A percentile compares a stretch with the other conserved stretches of the same genome.
phyloP scores from a whole-genome alignment of 2,797 vertebrate species.

The Rhinichthys osculus region DNA sequence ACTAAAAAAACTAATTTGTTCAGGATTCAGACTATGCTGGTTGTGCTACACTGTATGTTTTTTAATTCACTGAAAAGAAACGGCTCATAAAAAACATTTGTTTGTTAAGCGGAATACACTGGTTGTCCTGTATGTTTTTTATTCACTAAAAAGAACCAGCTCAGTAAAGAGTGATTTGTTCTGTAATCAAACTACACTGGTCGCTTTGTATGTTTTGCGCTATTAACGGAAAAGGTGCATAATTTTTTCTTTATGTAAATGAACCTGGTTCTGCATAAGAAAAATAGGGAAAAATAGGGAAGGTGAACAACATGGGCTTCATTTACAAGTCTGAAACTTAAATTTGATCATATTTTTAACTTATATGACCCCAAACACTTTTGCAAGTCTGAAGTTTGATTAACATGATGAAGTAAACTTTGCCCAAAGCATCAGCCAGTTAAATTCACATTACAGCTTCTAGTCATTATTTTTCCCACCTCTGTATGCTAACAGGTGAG shows the following conservation, averaged over 20 bases:
- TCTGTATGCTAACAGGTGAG: conserved; percentile 25
- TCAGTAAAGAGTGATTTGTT: neutral
- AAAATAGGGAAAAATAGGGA: neutral
- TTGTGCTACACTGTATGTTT: neutral
- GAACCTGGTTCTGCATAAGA: neutral
- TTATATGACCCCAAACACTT: neutral
- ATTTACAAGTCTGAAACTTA: neutral
- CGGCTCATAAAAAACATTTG: no score
- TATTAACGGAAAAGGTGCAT: neutral
- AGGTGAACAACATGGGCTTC: neutral
- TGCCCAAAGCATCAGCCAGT: neutral
- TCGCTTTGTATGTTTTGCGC: neutral
- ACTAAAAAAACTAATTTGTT: neutral
- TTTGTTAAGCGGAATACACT: no score
- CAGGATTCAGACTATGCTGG: neutral
- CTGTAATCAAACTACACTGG: neutral
- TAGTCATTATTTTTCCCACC: conserved; percentile 19
- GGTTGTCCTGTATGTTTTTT: no score
- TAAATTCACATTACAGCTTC: conserved; percentile 29
- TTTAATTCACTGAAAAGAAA: neutral
- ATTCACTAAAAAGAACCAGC: no score
- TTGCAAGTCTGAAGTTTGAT: conserved; percentile 2
- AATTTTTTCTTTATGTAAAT: neutral
- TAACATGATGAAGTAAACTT: conserved; percentile 5
- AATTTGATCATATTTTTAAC: neutral